Base-by-base conservation (phyloP, 2,888 invertebrate species). In the Cantharis rustica region DNA sequence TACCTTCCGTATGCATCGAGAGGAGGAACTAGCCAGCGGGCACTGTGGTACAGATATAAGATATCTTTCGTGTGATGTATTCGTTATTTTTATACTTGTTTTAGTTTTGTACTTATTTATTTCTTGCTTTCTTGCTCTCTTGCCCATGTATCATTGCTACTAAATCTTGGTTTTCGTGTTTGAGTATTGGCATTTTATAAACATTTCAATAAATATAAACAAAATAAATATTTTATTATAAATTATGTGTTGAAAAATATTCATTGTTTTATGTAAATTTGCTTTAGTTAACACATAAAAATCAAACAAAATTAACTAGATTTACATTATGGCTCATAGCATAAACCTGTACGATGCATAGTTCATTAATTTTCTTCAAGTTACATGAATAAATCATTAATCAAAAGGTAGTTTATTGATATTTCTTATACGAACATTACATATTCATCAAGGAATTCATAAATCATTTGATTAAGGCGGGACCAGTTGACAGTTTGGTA, bases 361-460 rank as follows among this genome's bases (percentile, higher is more conserved):
- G 62, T 62, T 76, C 73, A 70, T 73, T 76, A 76, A 76, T 73
- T 73, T 47, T 47, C 73, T 73, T 76, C 73, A 73, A 31, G 31
- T 73, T 76, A 73, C 76, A 71, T 70, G 66, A 68, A 71, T 76
- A 61, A 71, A 72, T 84, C 85, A 87, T 87, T 86, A 85, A 86
- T 87, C 87, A 86, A 84, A 47, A 82, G 81, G 81, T 81, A 79
- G 83, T 84, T 86, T 87, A 87, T 87, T 87, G 86, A 86, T 87
- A 87, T 87, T 86, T 86, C 86, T 85, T 86, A 47, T 47, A 84
- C 84, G 83, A 82, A 83, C 84, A 85, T 86, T 87, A 87, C 87
- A 87, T 87, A 87, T 87, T 87, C 87, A 87, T 87, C 86, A 86
- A 84, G 73, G 80, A 81, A 84, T 82, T 82, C 79, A 87, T 87